Conservation (phyloP, 2,888 invertebrate genomes). For the Cotesia congregata region DNA sequence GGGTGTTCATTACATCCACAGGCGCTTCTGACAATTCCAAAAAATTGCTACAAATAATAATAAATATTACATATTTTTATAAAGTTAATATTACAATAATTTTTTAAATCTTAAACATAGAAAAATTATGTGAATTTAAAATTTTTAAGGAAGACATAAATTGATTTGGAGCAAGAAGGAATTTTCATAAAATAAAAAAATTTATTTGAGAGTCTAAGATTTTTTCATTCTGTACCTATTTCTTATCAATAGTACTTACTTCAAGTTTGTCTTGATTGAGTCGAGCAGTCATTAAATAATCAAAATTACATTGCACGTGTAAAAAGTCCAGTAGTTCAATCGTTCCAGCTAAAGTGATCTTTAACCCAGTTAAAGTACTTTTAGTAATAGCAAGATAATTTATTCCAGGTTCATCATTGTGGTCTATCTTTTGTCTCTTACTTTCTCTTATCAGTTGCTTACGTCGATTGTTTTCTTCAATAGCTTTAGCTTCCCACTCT, state of each 20-base stretch:
- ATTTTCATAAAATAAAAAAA: not conserved
- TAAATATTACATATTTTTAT: too few species aligned
- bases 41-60: conserved; percentile 44
- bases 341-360: conserved; percentile 41
- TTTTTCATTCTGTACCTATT: too few species aligned
- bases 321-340: conserved; percentile 41
- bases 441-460: conserved; percentile 5
- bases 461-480: conserved; percentile 1
- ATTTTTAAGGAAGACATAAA: too few species aligned
- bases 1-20: conserved; percentile 49
- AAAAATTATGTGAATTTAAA: too few species aligned
- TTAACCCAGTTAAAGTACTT: conserved; percentile 40
- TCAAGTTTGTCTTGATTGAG: conserved; percentile 40
- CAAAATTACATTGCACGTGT: conserved; percentile 22
- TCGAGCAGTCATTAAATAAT: conserved; percentile 42
- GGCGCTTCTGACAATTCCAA: conserved; percentile 45
- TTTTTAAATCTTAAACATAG: too few species aligned
- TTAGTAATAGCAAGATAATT: conserved; percentile 30
- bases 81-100: too few species aligned
- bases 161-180: not conserved
- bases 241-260: not conserved
- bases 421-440: not conserved
- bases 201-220: too few species aligned
- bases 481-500: conserved; percentile 6
- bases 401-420: not conserved